phyloP scores from a whole-genome alignment of 2,113 vertebrate species.

The Bos indicus region DNA sequence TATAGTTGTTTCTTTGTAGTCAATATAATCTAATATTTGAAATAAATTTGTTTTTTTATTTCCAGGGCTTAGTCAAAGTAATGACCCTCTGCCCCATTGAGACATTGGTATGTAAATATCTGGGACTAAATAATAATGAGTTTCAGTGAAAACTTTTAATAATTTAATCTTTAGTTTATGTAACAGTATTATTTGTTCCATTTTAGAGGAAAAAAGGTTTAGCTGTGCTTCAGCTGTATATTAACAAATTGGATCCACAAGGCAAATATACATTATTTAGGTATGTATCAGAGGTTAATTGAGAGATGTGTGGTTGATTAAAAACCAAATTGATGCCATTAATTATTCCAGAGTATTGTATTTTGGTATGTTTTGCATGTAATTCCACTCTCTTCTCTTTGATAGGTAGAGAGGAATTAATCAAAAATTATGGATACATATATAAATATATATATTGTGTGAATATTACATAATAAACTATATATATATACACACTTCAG shows the following conservation, averaged over 20 bases:
- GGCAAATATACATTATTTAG: constrained; percentile 94
- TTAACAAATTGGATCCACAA: constrained; percentile 89
- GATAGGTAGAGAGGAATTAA: background rate
- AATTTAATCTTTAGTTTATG: constrained; percentile 43
- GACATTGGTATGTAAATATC: constrained; percentile 86
- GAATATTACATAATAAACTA: background rate
- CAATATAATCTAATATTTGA: constrained; percentile 35
- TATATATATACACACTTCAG: background rate
- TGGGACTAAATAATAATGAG: constrained; percentile 9
- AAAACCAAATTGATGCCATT: background rate
- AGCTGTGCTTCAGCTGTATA: constrained; percentile 89
- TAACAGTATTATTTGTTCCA: constrained; percentile 51
- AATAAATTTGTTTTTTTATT: constrained; percentile 58
- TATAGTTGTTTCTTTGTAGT: background rate
- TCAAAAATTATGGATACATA: background rate
- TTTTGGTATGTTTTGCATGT: constrained; percentile 1
- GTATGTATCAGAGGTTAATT: constrained; percentile 75
- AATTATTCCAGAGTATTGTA: background rate
- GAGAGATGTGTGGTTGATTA: background rate
- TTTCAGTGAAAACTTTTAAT: constrained; percentile 25
- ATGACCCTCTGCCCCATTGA: constrained; percentile 92
- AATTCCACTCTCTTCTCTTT: background rate
- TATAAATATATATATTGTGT: background rate
- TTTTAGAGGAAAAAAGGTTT: constrained; percentile 89
- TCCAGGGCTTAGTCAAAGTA: constrained; percentile 88